Conservation (phyloP, 2,888 invertebrate species). For the Monoplex corrugatus region DNA sequence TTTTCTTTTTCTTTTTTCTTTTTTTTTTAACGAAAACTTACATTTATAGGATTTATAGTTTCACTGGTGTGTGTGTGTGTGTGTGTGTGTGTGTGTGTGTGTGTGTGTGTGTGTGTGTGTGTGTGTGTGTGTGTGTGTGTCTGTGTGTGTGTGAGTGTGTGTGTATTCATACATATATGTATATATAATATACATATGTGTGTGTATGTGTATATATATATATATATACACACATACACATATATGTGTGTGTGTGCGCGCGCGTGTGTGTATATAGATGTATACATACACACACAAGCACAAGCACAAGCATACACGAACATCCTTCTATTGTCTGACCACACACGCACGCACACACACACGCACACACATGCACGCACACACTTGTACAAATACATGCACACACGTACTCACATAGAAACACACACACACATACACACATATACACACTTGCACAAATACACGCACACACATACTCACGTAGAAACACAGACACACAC, state of each 20-base stretch:
- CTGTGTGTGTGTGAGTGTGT: not conserved
- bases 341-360: not conserved
- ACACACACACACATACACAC: not conserved
- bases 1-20: slow-evolving; percentile 19
- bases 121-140: slow-evolving; percentile 13
- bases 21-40: not conserved
- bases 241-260: too few species aligned
- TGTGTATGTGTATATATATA: slow-evolving; percentile 13
- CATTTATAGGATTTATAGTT: too few species aligned
- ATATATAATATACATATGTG: not conserved
- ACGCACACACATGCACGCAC: not conserved
- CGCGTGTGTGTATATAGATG: not conserved
- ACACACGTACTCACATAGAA: too few species aligned
- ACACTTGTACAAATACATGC: not conserved
- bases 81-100: too few species aligned
- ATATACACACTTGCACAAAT: not conserved
- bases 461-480: not conserved
- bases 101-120: not conserved
- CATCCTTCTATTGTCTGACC: too few species aligned
- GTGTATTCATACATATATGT: not conserved
- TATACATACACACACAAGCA: not conserved
- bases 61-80: not conserved
- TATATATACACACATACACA: too few species aligned
- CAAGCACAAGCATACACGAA: not conserved
- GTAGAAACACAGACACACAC: not conserved